Evolutionary conservation across 2,888 invertebrate genomes (phyloP), one percentile per base, ranked within the genome.

Genomic region (Drosophila maculinotata): DNA sequence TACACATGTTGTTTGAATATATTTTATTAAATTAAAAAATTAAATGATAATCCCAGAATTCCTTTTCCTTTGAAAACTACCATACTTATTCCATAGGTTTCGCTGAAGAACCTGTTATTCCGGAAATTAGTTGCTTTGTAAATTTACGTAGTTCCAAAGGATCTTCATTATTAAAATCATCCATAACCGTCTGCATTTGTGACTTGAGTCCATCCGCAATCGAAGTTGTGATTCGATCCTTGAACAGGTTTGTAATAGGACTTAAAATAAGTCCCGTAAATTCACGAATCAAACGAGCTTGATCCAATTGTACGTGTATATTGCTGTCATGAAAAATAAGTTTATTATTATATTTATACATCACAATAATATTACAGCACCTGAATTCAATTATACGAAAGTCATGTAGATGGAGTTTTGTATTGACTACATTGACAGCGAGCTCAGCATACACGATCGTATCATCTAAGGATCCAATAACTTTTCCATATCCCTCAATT

Each of bases 231-330:
- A 91, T 91, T 14, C 89, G 88, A 69, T 91, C 82, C 35, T 90
- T 89, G 48, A 91, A 91, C 10, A 91, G 68, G 66, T 89, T 90
- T 44, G 91, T 91, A 41, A 91, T 90, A n/a, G 91, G 91, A 65
- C 89, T 90, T 52, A 91, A 79, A 65, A 91, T 89, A 12, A 89
- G 74, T n/a, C 90, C 90, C 10, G 89, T 90, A 26, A 91, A 51
- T 23, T 90, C 81, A 6, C 90, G 83, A 52, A 91, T 87, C 33
- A 91, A 65, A 4, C 87, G 75, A 8, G 85, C 81, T 73, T 89
- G 86, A 69, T 91, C 90, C 72, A 91, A 62, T 76, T 90, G 90
- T 5, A 91, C 90, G 30, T 88, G 79, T 56, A 91, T 90, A 53
- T 91, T 88, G 31, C 91, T 91, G 63, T 39, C 47, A 78, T 30